Evolutionary conservation across 2,888 invertebrate species (phyloP).

Genomic region (Drosophila neutralis): DNA sequence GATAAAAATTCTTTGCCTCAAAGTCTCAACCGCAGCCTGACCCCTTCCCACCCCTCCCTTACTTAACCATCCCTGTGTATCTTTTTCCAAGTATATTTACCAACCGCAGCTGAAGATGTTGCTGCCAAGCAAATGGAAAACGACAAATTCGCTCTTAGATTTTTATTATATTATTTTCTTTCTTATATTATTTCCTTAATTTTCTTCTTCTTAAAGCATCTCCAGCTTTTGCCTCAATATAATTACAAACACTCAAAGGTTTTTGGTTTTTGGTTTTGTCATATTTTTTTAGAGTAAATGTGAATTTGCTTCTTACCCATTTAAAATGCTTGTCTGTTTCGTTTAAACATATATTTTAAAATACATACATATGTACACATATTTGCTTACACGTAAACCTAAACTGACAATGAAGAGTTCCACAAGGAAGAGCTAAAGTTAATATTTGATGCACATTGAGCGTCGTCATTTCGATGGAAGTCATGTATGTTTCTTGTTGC

Average conservation of each 20-base stretch:
- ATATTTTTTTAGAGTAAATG: neutral
- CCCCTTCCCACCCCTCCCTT: constrained; percentile 3
- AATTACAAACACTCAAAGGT: constrained; percentile 14
- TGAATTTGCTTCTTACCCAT: neutral
- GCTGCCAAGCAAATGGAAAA: constrained; percentile 39
- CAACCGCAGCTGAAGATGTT: constrained; percentile 7
- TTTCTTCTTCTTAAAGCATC: constrained; percentile 9
- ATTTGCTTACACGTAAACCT: too few species aligned
- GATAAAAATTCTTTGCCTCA: constrained; percentile 40
- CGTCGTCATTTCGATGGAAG: neutral
- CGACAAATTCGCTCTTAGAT: constrained; percentile 24
- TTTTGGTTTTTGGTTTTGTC: constrained; percentile 9
- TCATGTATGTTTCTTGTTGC: neutral
- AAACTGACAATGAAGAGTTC: too few species aligned
- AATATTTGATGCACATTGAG: too few species aligned
- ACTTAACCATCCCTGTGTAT: constrained; percentile 11
- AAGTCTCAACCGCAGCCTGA: constrained; percentile 3
- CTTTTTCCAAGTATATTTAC: constrained; percentile 7
- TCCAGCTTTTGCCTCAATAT: constrained; percentile 18
- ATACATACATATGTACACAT: too few species aligned
- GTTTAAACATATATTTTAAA: too few species aligned
- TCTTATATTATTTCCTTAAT: neutral
- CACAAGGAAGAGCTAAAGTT: too few species aligned
- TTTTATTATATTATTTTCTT: constrained; percentile 1
- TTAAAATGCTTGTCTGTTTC: too few species aligned